Conservation (phyloP, 2,888 invertebrate genomes). For the Chrysotoxum bicinctum region DNA sequence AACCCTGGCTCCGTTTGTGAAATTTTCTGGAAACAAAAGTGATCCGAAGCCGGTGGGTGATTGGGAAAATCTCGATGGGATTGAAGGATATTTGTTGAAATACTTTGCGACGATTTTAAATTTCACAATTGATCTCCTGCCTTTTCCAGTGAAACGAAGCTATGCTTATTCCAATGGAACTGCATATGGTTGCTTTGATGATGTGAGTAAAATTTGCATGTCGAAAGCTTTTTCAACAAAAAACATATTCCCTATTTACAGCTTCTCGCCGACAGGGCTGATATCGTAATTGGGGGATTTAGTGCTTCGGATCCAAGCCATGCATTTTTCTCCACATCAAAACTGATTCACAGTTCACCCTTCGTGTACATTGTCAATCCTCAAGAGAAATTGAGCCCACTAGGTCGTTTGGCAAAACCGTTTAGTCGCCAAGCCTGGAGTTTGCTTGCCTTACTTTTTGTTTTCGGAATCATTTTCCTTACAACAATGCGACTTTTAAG, state of each 20-base stretch:
- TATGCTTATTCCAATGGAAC: slow-evolving; percentile 54
- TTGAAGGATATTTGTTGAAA: slow-evolving; percentile 77
- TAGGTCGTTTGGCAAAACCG: slow-evolving; percentile 75
- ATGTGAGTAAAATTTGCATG: slow-evolving; percentile 74
- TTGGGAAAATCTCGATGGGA: slow-evolving; percentile 74
- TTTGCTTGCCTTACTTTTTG: slow-evolving; percentile 27
- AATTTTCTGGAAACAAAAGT: slow-evolving; percentile 75
- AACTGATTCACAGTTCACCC: slow-evolving; percentile 74
- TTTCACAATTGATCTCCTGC: slow-evolving; percentile 75
- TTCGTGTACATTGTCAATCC: slow-evolving; percentile 74
- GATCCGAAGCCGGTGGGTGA: slow-evolving; percentile 71
- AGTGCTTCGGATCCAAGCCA: slow-evolving; percentile 74
- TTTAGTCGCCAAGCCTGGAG: slow-evolving; percentile 75
- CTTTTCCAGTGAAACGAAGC: slow-evolving; percentile 70
- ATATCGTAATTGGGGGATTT: slow-evolving; percentile 77
- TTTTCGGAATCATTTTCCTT: background rate
- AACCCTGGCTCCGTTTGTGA: slow-evolving; percentile 74
- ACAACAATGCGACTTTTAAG: slow-evolving; percentile 3
- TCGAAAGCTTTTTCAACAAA: too few species aligned
- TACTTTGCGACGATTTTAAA: slow-evolving; percentile 74
- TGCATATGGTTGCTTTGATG: slow-evolving; percentile 75
- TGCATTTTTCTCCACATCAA: slow-evolving; percentile 73
- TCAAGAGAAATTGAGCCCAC: slow-evolving; percentile 69
- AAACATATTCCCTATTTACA: slow-evolving; percentile 44
- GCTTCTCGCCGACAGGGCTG: slow-evolving; percentile 73